Evolutionary conservation across 2,113 vertebrate genomes (phyloP), one percentile per base, ranked within the genome.

Genomic region (Phasianus colchicus): DNA sequence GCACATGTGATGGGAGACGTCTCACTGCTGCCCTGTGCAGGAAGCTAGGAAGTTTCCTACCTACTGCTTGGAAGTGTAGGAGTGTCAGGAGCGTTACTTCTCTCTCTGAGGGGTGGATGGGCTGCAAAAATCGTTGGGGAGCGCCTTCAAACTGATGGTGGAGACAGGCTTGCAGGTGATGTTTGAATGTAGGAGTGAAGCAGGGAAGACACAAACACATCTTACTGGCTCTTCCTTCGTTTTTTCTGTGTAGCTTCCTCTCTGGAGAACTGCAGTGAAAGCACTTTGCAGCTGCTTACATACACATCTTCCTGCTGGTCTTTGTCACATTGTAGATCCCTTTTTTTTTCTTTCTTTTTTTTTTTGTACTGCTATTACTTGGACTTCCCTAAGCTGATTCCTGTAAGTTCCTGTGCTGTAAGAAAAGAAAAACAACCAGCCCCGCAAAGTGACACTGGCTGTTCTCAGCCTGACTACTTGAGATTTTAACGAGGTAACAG

Each of bases 91-190:
- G 24, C 45, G 9, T 38, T 78, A 42, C 63, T 84, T 71, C 47
- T 48, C 32, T n/a, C 64, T 22, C 75, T 1, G 1, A 12, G 1
- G 1, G 1, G 8, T 16, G 3, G 2, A 50, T 3, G 2, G 50
- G 22, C 10, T 12, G 55, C n/a, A 66, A 65, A 92, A 85, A 43
- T 55, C 17, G 22, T 3, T 32, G 13, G 36, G 52, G 78, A 17
- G 21, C 17, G 0, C 60, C 63, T 72, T 69, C 71, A 64, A n/a
- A 89, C 42, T 22, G 16, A 74, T 50, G 27, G 2, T 2, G 43
- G 36, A 5, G 3, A 11, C 30, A 21, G 20, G 27, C 63, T 88
- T 75, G 81, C 38, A 24, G 19, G 63, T 25, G 25, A 34, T 38
- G 7, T 42, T 29, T 34, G 50, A 48, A 5, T 27, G 30, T 11